phyloP scores from a whole-genome alignment of 1,140 invertebrate species.

The Trichogramma pretiosum region DNA sequence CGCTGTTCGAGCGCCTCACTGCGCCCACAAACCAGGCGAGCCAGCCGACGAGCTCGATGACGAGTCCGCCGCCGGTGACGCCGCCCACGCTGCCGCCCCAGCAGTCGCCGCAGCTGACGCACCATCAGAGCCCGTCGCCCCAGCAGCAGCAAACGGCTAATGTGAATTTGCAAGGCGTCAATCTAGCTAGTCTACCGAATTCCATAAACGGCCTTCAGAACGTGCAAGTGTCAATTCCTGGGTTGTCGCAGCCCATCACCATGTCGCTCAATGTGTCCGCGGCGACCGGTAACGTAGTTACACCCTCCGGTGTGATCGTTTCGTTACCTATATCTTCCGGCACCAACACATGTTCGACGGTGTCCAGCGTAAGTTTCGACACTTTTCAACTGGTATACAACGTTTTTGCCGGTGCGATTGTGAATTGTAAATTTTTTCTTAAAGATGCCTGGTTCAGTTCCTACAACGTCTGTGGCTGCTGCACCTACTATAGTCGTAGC shows the following conservation, averaged over 20 bases:
- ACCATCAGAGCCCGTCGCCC: too few relatives aligned
- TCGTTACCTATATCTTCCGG: constrained; percentile 42
- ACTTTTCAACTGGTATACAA: too few relatives aligned
- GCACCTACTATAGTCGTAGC: constrained; percentile 46
- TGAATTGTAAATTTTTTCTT: background rate
- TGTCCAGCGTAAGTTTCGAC: constrained; percentile 40
- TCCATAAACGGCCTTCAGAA: constrained; percentile 69
- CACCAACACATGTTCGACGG: constrained; percentile 43
- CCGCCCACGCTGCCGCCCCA: background rate
- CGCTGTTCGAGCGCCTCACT: constrained; percentile 50
- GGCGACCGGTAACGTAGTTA: constrained; percentile 39
- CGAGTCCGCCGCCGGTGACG: constrained; percentile 47
- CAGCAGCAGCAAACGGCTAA: constrained; percentile 32
- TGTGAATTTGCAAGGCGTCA: constrained; percentile 62
- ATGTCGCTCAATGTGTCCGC: constrained; percentile 61
- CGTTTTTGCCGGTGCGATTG: background rate
- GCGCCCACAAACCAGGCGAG: constrained; percentile 43
- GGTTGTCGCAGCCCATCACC: constrained; percentile 68
- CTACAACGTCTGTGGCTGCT: constrained; percentile 40
- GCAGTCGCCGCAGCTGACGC: too few relatives aligned
- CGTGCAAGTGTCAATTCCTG: constrained; percentile 71
- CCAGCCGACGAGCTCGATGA: constrained; percentile 46
- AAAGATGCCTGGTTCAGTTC: constrained; percentile 34
- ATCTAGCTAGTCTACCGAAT: constrained; percentile 64
- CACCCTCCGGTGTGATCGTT: constrained; percentile 54